Evolutionary conservation across 2,888 invertebrate genomes (phyloP), one percentile per base, ranked within the genome.

Genomic region (Strigamia transsilvanica): DNA sequence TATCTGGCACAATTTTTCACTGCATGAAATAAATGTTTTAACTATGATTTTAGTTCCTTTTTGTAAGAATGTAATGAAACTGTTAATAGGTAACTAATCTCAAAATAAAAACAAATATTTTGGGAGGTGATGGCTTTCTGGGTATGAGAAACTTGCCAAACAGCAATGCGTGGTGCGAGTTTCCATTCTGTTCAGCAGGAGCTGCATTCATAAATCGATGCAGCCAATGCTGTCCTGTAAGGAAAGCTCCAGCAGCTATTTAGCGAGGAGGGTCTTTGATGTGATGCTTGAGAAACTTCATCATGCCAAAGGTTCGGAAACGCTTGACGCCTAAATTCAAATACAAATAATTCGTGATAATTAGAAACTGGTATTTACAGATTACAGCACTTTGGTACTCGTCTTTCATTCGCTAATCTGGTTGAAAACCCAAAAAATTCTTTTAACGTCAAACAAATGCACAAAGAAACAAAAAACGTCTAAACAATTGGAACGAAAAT

Each of bases 251-350:
- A 42, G 80, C 80, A 42, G 46, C 80, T 32, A 51, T 80, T 51
- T 73, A 73, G 32, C 73, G 42, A 66, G 38, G 81, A 66, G 81
- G 82, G 80, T 88, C 88, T 83, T 86, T 89, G 89, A 97, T 97
- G 90, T 97, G 98, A 84, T 93, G 92, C 89, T 96, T 96, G 85
- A 98, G 91, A 89, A 95, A 95, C 88, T 98, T 98, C 94, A 98
- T 94, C 98, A 98, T 98, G 84, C 96, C 97, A 86, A 98, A 98
- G 82, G 95, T 95, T 86, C 95, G 93, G 91, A 98, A 96, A 86
- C 96, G 92, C 88, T 96, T 96, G 1, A 93, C 93, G 56, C 90
- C 90, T 90, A 56, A 56, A 61, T 61, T 73, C 13, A 73, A 27
- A 73, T 23, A 12, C 1, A 27, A 51, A n/a, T 7, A 56, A 4